phyloP scores from a whole-genome alignment of 2,888 invertebrate genomes.

The Sialis fuliginosa region DNA sequence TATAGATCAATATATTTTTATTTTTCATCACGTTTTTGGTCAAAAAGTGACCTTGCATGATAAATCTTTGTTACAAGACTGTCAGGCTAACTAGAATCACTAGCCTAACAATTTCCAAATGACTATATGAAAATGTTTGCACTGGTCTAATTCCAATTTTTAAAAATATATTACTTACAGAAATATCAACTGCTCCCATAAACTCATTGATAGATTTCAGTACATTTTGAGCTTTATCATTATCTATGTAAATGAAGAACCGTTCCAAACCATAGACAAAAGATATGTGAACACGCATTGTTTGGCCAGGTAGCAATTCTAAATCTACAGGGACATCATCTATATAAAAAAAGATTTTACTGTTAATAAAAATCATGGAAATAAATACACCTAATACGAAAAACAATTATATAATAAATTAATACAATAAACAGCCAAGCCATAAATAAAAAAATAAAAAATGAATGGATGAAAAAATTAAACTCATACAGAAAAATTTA shows the following conservation, averaged over 20 bases:
- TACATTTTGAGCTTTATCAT: constrained; percentile 16
- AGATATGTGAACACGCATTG: constrained; percentile 24
- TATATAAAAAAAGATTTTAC: constrained; percentile 3
- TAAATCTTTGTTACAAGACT: too few species aligned
- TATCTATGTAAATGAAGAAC: constrained; percentile 27
- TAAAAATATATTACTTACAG: constrained; percentile 13
- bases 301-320: constrained; percentile 25
- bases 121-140: too few species aligned
- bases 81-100: too few species aligned
- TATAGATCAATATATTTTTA: too few species aligned
- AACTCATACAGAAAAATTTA: too few species aligned
- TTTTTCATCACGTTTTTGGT: too few species aligned
- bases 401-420: not conserved
- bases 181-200: constrained; percentile 15
- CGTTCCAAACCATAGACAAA: constrained; percentile 23
- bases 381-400: not conserved
- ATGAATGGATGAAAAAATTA: not conserved
- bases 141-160: too few species aligned
- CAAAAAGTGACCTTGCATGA: too few species aligned
- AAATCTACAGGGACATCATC: constrained; percentile 20
- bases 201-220: constrained; percentile 15
- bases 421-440: not conserved
- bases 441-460: not conserved
- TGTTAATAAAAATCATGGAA: not conserved
- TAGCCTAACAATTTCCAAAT: too few species aligned